A percentile compares a stretch with the other conserved stretches of the same genome.
Evolutionary conservation across 2,113 vertebrate genomes (phyloP).

Genomic region (Chaetops frenatus): DNA sequence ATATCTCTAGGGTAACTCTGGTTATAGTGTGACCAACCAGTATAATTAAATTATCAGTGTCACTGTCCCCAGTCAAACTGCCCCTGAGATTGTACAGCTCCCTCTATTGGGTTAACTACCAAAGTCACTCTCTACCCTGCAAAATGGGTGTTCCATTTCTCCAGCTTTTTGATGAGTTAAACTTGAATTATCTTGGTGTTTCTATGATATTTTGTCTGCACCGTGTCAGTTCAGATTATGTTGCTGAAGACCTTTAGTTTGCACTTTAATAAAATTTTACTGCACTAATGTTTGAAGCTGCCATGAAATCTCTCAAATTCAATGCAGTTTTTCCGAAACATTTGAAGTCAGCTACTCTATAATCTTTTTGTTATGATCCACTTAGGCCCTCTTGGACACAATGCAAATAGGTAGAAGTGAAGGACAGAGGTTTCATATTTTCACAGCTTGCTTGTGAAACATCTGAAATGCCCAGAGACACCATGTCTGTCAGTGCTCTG

Average conservation of each 20-base stretch:
- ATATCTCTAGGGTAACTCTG: slow-evolving; percentile 4
- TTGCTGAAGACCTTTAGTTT: not conserved
- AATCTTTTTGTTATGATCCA: not conserved
- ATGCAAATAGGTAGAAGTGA: not conserved
- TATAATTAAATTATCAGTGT: not conserved
- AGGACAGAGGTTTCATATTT: not conserved
- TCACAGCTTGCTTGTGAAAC: not conserved
- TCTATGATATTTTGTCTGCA: not conserved
- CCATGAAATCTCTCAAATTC: not conserved
- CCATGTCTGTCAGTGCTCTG: not conserved
- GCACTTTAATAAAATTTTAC: not conserved
- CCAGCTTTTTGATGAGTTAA: not conserved
- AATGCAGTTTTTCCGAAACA: not conserved
- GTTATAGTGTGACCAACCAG: slow-evolving; percentile 29
- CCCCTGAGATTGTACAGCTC: not conserved
- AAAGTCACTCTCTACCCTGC: not conserved
- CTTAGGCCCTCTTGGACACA: not conserved
- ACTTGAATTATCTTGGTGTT: not conserved
- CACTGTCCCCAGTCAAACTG: not conserved
- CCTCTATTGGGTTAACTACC: not conserved
- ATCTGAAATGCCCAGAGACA: not conserved
- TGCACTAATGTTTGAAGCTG: not conserved
- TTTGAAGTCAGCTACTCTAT: not conserved
- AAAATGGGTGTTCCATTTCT: not conserved
- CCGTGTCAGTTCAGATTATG: not conserved